phyloP scores from a whole-genome alignment of 1,140 invertebrate species.

The Leptinotarsa lineolata region DNA sequence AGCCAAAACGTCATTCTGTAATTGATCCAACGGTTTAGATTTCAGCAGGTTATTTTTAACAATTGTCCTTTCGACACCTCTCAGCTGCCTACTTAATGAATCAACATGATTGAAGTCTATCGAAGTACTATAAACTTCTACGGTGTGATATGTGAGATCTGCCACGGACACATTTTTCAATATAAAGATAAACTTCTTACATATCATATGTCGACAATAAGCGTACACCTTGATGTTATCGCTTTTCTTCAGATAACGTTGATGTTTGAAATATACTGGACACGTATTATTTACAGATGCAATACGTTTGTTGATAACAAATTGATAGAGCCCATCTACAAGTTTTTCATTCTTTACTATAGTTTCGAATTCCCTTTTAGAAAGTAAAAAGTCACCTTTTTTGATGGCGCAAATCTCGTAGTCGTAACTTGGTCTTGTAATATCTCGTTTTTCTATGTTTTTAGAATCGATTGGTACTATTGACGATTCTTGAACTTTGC shows the following conservation, averaged over 20 bases:
- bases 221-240: constrained; percentile 9
- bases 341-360: not conserved
- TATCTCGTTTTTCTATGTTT: not conserved
- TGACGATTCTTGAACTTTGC: not conserved
- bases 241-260: not conserved
- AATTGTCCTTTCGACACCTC: constrained; percentile 13
- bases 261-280: not conserved
- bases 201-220: constrained; percentile 1
- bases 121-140: not conserved
- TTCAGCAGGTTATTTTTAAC: not conserved
- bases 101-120: not conserved
- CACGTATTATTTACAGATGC: not conserved
- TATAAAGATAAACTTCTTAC: not conserved
- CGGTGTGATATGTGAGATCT: not conserved
- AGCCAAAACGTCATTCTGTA: not conserved
- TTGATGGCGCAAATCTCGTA: not conserved
- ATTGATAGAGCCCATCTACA: not conserved
- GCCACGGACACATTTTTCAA: not conserved
- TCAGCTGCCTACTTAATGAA: not conserved
- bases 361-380: not conserved
- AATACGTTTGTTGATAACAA: constrained; percentile 1
- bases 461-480: not conserved
- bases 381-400: not conserved
- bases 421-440: not conserved
- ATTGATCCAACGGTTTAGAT: not conserved